phyloP scores from a whole-genome alignment of 2,113 vertebrate genomes.

The Sylvicapra grimmia region DNA sequence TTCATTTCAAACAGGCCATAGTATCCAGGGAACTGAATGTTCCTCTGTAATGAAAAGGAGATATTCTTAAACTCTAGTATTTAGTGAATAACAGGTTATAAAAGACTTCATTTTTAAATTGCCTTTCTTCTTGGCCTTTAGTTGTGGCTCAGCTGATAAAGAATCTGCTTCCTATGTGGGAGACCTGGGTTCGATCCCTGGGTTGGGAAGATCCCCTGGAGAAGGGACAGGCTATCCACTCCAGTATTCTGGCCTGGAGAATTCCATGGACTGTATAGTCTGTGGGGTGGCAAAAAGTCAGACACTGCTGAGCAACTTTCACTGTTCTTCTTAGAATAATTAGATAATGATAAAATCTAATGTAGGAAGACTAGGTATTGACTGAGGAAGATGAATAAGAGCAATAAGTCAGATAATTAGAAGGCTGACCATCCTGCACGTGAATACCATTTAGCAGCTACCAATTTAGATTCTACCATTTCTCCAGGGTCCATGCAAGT shows the following conservation, averaged over 20 bases:
- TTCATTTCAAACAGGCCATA: constrained; percentile 25
- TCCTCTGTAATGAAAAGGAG: constrained; percentile 34
- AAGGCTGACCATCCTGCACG: not conserved
- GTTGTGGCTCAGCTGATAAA: not conserved
- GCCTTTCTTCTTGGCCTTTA: not conserved
- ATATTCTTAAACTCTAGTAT: constrained; percentile 36
- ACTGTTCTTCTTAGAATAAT: not conserved
- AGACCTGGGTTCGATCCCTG: not conserved
- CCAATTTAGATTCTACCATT: not conserved
- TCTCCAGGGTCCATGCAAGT: not conserved
- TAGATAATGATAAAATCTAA: constrained; percentile 12
- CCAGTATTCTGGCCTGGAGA: not conserved
- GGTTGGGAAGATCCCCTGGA: not conserved
- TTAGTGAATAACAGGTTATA: not conserved
- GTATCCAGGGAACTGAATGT: constrained; percentile 23
- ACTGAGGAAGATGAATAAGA: not conserved
- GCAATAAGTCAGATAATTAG: not conserved
- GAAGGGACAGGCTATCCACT: not conserved
- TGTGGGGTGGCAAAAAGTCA: not conserved
- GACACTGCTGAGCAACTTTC: not conserved
- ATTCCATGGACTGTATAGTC: not conserved
- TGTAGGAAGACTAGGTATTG: not conserved
- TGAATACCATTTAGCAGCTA: not conserved
- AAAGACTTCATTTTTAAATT: constrained; percentile 7
- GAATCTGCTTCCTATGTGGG: not conserved